These are phyloP conservation scores for Hydractinia echinata DNA, from an alignment of 30 jellyfish, hydroid and myxozoan species.

Conservation along the genomic window DNA sequence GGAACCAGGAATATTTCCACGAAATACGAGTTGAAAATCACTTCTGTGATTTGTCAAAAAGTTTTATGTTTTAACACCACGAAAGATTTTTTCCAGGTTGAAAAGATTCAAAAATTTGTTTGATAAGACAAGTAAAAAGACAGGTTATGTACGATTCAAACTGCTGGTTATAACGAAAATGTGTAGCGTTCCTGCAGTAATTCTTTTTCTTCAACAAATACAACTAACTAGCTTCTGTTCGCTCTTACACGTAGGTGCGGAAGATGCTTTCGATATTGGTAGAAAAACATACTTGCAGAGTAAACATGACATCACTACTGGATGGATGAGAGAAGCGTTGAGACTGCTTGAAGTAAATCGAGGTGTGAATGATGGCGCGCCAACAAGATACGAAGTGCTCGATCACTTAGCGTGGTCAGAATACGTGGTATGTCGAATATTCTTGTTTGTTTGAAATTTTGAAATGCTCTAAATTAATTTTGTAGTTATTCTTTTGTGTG, in stretches of 20 bases:
- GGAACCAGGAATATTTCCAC: too few species aligned
- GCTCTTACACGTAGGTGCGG: conserved; percentile 9
- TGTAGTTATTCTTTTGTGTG: too few species aligned
- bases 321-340: conserved; percentile 84
- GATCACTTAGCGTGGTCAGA: conserved; percentile 83
- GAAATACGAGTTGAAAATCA: too few species aligned
- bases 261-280: conserved; percentile 73
- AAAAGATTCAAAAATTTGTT: too few species aligned
- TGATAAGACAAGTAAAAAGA: too few species aligned
- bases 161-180: too few species aligned
- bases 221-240: background rate
- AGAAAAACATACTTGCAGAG: conserved; percentile 51
- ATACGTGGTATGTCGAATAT: conserved; percentile 37
- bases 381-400: conserved; percentile 46
- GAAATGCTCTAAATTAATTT: too few species aligned
- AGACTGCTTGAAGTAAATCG: conserved; percentile 52
- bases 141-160: too few species aligned
- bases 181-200: too few species aligned
- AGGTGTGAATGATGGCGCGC: conserved; percentile 23
- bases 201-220: background rate
- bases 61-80: too few species aligned
- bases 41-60: too few species aligned
- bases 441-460: background rate
- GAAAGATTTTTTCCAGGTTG: too few species aligned
- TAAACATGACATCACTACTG: conserved; percentile 43